Percentiles rank a stretch among this genome's conserved stretches.
phyloP scores from a whole-genome alignment of 1,140 invertebrate species.

The Anastrepha ludens region DNA sequence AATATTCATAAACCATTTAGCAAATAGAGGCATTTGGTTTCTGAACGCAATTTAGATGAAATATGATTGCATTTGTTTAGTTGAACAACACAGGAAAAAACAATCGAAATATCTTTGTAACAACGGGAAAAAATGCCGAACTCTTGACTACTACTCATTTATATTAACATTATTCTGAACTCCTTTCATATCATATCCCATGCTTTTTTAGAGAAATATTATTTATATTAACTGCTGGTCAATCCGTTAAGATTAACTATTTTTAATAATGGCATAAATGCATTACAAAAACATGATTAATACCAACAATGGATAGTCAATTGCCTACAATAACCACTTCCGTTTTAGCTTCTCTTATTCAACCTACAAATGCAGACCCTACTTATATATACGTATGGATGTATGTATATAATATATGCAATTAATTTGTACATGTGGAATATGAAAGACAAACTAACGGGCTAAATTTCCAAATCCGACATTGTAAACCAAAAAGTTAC shows the following conservation, averaged over 20 bases:
- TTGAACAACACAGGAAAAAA: not conserved
- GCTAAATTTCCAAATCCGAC: not conserved
- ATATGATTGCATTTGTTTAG: not conserved
- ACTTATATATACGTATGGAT: not conserved
- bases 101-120: not conserved
- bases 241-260: not conserved
- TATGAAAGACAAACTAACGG: not conserved
- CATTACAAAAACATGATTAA: not conserved
- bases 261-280: not conserved
- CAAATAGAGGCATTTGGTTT: not conserved
- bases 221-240: not conserved
- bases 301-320: not conserved
- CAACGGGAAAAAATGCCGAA: not conserved
- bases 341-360: not conserved
- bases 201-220: not conserved
- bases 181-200: not conserved
- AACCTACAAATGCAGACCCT: not conserved
- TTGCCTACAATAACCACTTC: constrained; percentile 8
- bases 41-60: not conserved
- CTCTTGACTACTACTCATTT: constrained; percentile 19
- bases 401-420: too few relatives aligned
- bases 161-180: not conserved
- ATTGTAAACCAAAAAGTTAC: not conserved
- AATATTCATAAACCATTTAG: not conserved
- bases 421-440: not conserved